Base-by-base conservation (phyloP, 2,888 invertebrate genomes). In the Silvanus unidentatus region DNA sequence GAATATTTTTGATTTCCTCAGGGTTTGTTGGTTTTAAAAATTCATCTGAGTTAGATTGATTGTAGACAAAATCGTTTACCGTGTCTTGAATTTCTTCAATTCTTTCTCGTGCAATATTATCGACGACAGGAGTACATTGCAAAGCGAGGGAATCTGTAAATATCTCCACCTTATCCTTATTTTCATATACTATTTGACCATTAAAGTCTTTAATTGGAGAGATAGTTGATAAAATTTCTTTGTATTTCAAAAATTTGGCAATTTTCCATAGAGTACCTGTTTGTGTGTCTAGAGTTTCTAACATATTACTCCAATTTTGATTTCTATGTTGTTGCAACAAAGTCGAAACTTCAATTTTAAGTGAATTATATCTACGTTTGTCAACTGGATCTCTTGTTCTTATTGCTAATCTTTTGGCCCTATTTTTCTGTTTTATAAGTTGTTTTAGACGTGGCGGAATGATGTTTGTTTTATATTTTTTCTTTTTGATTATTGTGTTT, bases 361-460 rank as follows among this genome's bases (percentile, higher is more conserved):
- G 6, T n/a, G 2, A 8, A 4, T 40, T 40, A 10, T 16, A 16
- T 6, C 10, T 16, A 3, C 11, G n/a, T 40, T 27, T n/a, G 10
- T 12, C n/a, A 5, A 10, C 3, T 29, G 13, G 13, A 12, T 10
- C 11, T 5, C 2, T 9, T 40, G 16, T 40, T 16, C 28, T n/a
- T 28, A 29, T 22, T 4, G 13, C 11, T 5, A 22, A 8, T 28
- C 22, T 40, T 16, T 22, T 15, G 5, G 16, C 11, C 13, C 28
- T 40, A 12, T 40, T 40, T 40, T 40, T 40, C 4, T 40, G 5
- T 22, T 6, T n/a, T 5, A 40, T 40, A 6, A 28, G 4, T 13
- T 40, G 27, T 16, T 27, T 16, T 13, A 39, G 12, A 10, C 11
- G 12, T 39, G 11, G 9, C 8, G 39, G 39, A 10, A 40, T 15